Evolutionary conservation across 2,797 vertebrate genomes (phyloP), one percentile per base, ranked within the genome.

Genomic region (Coilia nasus): DNA sequence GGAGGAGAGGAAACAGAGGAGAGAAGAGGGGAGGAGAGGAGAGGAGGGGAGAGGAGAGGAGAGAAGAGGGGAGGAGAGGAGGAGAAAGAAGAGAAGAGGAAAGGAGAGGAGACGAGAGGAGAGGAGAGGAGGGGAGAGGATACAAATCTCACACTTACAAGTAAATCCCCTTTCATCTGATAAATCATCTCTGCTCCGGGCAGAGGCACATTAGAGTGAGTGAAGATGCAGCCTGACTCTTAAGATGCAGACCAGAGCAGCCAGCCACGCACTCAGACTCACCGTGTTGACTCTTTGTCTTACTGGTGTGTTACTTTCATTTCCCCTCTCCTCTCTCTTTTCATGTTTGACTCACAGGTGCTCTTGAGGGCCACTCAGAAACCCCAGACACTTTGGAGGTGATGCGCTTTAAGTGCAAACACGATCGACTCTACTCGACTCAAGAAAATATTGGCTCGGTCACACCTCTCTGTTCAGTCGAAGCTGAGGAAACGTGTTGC

Each of bases 121-220:
- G 6, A 10, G 25, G 59, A n/a, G 21, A 60, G 59, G 59, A 60
- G 89, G 57, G 82, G 0, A 23, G 35, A 41, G 60, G 82, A 50
- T 82, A 56, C 82, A 87, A 86, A 84, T 83, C 56, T 85, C 75
- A 84, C 83, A 78, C 86, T 88, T 83, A 85, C 23, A 71, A 67
- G 47, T 41, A 41, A 41, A 83, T 87, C 17, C 81, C 80, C 47
- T 90, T 89, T 89, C 78, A 89, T 90, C 88, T 89, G 54, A 10
- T 56, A 86, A 87, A 91, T 87, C 83, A 82, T 87, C 71, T 86
- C 71, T 82, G 82, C 80, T 44, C 75, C 87, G 83, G 82, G 62
- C 85, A 86, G 85, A 84, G 87, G 83, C 81, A 60, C 80, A 84
- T 85, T 87, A 86, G 47, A 57, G 75, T 83, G 5, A 41, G 35